phyloP scores from a whole-genome alignment of 2,888 invertebrate genomes.

The Rhamnusium bicolor region DNA sequence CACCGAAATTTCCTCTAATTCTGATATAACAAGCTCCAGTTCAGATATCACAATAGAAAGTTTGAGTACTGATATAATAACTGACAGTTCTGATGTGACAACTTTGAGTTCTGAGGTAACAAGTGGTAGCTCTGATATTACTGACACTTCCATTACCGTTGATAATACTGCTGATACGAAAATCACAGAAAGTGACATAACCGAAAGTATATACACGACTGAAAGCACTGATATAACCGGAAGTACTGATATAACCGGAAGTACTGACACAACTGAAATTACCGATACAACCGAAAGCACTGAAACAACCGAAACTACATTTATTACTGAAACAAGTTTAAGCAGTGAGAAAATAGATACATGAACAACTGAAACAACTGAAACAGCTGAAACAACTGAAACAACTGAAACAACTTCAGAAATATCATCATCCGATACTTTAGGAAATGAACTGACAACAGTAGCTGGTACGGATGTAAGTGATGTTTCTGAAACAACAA shows the following conservation, averaged over 20 bases:
- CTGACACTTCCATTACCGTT: background rate
- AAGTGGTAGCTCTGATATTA: background rate
- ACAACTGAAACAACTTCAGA: slow-evolving; percentile 29
- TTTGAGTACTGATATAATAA: background rate
- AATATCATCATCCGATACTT: slow-evolving; percentile 14
- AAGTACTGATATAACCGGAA: slow-evolving; percentile 47
- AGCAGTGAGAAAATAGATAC: slow-evolving; percentile 38
- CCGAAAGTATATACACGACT: slow-evolving; percentile 37
- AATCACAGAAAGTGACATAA: slow-evolving; percentile 20
- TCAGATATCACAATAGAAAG: slow-evolving; percentile 2
- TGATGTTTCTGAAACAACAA: slow-evolving; percentile 41
- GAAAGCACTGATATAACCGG: slow-evolving; percentile 55
- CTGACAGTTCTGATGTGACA: slow-evolving; percentile 7
- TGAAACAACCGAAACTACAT: slow-evolving; percentile 47
- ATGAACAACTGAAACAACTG: slow-evolving; percentile 32
- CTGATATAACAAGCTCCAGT: background rate
- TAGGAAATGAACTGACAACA: slow-evolving; percentile 32
- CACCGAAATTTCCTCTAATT: background rate
- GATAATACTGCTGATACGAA: slow-evolving; percentile 31
- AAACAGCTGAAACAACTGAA: slow-evolving; percentile 33
- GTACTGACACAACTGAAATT: slow-evolving; percentile 13
- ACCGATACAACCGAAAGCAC: slow-evolving; percentile 46
- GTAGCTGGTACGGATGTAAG: slow-evolving; percentile 37
- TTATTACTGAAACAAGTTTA: slow-evolving; percentile 16
- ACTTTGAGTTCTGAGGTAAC: background rate